These are phyloP conservation scores for Platichthys stellatus DNA, from an alignment of 2,113 vertebrate species.

Conservation along the genomic window DNA sequence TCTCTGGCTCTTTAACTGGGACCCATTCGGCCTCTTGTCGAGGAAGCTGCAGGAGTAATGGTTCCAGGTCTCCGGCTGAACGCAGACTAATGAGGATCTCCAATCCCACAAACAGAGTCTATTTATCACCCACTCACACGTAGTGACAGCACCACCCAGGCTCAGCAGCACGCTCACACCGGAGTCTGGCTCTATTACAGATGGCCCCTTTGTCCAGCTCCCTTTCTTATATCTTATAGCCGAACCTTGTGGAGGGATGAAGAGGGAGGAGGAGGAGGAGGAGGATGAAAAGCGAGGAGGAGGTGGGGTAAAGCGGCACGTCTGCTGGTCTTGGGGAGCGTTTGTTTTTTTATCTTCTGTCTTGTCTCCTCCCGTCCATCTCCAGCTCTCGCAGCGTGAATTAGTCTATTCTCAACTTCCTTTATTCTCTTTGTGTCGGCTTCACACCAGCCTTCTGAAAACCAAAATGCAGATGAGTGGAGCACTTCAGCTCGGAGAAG, in stretches of 20 bases:
- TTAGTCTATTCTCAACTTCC: constrained; percentile 27
- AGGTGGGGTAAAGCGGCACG: background rate
- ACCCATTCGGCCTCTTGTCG: constrained; percentile 60
- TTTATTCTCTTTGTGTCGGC: constrained; percentile 36
- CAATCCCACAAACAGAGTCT: constrained; percentile 80
- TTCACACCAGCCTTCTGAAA: constrained; percentile 18
- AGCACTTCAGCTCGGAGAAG: constrained; percentile 10
- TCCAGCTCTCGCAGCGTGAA: constrained; percentile 10
- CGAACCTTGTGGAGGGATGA: constrained; percentile 36
- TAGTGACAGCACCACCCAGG: constrained; percentile 72
- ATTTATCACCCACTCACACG: constrained; percentile 80
- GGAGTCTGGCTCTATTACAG: constrained; percentile 50
- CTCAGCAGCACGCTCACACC: constrained; percentile 57
- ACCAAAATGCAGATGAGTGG: constrained; percentile 44
- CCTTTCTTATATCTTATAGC: constrained; percentile 45
- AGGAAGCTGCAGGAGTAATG: constrained; percentile 76
- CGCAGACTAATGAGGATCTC: constrained; percentile 84
- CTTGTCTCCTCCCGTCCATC: background rate
- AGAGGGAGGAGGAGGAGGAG: background rate
- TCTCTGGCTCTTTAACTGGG: constrained; percentile 11
- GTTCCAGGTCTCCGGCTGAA: constrained; percentile 73
- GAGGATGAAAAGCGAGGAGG: background rate
- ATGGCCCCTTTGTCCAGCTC: constrained; percentile 49
- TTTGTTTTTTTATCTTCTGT: constrained; percentile 13
- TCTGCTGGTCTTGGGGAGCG: constrained; percentile 3